Base-by-base conservation (phyloP, 2,797 vertebrate species). In the Gadopsis marmoratus region DNA sequence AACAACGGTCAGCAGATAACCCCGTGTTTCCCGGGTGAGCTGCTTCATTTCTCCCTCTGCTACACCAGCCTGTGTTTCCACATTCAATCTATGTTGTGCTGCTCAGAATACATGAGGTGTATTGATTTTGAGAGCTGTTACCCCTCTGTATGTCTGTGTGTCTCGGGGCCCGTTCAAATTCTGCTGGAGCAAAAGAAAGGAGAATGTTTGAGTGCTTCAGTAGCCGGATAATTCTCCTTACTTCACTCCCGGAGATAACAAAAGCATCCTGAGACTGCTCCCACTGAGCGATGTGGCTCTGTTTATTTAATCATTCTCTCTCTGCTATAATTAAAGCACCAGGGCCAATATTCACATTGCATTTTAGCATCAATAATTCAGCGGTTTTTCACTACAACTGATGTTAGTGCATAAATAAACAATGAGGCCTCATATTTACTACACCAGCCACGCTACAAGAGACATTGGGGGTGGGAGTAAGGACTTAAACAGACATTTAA, bases 351-450 rank as follows among this genome's bases (percentile, higher is more conserved):
- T 95, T 95, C 95, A 94, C 92, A 95, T 95, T 95, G 95, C 93
- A 93, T 95, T 96, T 95, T 95, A 95, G 91, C 94, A 96, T 96
- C 92, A 96, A 96, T 96, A 95, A 96, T 96, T 94, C 93, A 96
- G 92, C 83, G 83, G 89, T 94, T 96, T 45, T 95, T 95, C 95
- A 95, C 95, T 94, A 95, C 94, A 95, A 95, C 95, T 95, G 95
- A 96, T 95, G 95, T 95, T 88, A 81, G 88, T 17, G 70, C 89
- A 95, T 96, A 93, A 96, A 96, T 96, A 96, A 96, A 95, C 90
- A 92, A 96, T 95, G 94, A 95, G 92, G 91, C 91, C 90, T 94
- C 89, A 91, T 95, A 94, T 95, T 96, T 95, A 94, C 93, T 87
- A 82, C 83, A 60, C 81, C 89, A 80, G 88, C 87, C 74, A 62